A percentile compares a stretch with the other conserved stretches of the same genome.
Evolutionary conservation across 2,888 invertebrate species (phyloP).

Genomic region (Drosophila paracracens): DNA sequence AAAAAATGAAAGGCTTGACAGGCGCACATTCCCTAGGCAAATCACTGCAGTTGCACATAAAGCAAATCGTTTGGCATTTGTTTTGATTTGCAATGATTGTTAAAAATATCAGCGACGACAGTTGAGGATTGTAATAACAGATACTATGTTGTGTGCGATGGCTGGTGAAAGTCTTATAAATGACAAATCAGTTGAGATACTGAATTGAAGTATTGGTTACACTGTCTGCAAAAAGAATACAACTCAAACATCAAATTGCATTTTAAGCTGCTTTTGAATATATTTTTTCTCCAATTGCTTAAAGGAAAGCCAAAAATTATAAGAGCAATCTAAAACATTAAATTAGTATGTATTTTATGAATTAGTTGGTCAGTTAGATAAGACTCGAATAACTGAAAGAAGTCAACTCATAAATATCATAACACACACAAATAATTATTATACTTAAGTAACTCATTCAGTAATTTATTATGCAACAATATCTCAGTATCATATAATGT

Average conservation of each 20-base stretch:
- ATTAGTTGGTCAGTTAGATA: too few relatives aligned
- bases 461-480: background rate
- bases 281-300: background rate
- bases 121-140: conserved; percentile 37
- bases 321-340: background rate
- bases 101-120: conserved; percentile 57
- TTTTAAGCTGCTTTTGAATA: background rate
- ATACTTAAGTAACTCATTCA: background rate
- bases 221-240: background rate
- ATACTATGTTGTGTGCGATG: conserved; percentile 4
- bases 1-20: conserved; percentile 77
- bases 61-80: conserved; percentile 82
- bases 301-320: background rate
- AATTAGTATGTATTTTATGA: background rate
- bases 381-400: too few relatives aligned
- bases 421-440: background rate
- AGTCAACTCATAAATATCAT: too few relatives aligned
- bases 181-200: conserved; percentile 3
- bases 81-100: conserved; percentile 80
- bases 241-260: background rate
- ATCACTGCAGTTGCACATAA: conserved; percentile 80
- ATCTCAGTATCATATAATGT: conserved; percentile 13
- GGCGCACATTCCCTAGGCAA: conserved; percentile 76
- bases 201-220: background rate
- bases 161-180: conserved; percentile 13